Base-by-base conservation (phyloP, 1,140 invertebrate species). In the Parasteatoda tepidariorum region DNA sequence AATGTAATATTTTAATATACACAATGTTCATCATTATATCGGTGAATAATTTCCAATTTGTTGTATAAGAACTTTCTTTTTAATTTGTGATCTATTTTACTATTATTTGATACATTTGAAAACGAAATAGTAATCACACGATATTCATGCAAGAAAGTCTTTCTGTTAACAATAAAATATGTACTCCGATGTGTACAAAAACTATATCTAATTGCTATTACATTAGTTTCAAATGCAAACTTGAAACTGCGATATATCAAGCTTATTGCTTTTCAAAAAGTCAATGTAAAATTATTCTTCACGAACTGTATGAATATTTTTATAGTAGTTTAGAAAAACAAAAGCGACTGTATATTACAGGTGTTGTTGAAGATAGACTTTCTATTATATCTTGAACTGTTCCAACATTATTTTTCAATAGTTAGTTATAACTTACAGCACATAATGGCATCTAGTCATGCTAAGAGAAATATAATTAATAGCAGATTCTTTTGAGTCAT, bases 281-380 rank as follows among this genome's bases (percentile, higher is more conserved):
- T 61, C 68, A 64, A 61, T 70, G 67, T 81, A 71, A 68, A 81
- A 55, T 66, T 78, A 78, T 81, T 81, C 67, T 81, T 71, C 78
- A 81, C 78, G 61, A 57, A 41, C 55, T 81, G 78, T 81, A 81
- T 38, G 78, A 81, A 81, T 81, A 81, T 81, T 81, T 81, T 81
- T 81, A 81, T 81, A 81, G 66, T 81, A 81, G 78, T n/a, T 3
- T 81, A 81, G 75, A 11, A 9, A 48, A 70, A 28, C 57, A 57
- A 66, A 70, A n/a, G 55, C 41, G 55, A 79, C 26, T 31, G 61
- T 76, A 76, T 61, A 33, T 64, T 76, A 70, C 70, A 41, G 54
- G 55, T 61, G 67, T 67, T 34, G 22, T 61, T 70, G 55, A 68
- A 70, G 67, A 54, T 70, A 70, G 66, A 24, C 24, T 13, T 78